These are phyloP conservation scores for Drosophila kepulauana DNA, from an alignment of 1,140 invertebrate genomes.

Conservation along the genomic window DNA sequence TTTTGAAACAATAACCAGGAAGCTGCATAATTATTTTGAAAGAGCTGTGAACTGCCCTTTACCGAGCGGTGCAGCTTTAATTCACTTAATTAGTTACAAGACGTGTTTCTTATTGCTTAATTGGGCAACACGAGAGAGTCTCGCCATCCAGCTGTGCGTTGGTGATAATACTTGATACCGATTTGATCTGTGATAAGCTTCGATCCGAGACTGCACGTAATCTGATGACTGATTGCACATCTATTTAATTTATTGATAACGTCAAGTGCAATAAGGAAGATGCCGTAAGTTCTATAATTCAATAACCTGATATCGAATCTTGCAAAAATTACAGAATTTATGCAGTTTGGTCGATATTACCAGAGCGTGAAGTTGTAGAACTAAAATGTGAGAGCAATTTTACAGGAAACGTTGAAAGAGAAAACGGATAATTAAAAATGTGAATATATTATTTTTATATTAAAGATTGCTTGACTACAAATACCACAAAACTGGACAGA, in stretches of 20 bases:
- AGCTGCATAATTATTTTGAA: constrained; percentile 38
- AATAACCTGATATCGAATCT: not conserved
- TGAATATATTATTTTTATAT: too few species aligned
- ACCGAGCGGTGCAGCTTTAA: not conserved
- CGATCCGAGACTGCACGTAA: constrained; percentile 14
- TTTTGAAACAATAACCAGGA: constrained; percentile 78
- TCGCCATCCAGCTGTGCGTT: constrained; percentile 15
- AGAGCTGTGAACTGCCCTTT: constrained; percentile 7
- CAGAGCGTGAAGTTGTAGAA: too few species aligned
- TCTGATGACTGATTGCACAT: constrained; percentile 14
- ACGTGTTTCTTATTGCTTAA: constrained; percentile 46
- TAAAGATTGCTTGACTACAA: too few species aligned
- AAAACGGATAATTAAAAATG: too few species aligned
- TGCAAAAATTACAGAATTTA: not conserved
- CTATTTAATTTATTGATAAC: constrained; percentile 28
- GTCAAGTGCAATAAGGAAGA: constrained; percentile 24
- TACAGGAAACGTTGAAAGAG: too few species aligned
- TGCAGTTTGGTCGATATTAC: not conserved
- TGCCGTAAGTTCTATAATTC: constrained; percentile 16
- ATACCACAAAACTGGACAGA: too few species aligned
- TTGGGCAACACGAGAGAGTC: constrained; percentile 11
- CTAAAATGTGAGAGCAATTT: too few species aligned
- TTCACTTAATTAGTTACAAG: constrained; percentile 39
- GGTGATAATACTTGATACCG: not conserved
- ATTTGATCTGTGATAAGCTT: constrained; percentile 1